Conservation (phyloP, 1,140 invertebrate species). For the Chrysomallon squamiferum region DNA sequence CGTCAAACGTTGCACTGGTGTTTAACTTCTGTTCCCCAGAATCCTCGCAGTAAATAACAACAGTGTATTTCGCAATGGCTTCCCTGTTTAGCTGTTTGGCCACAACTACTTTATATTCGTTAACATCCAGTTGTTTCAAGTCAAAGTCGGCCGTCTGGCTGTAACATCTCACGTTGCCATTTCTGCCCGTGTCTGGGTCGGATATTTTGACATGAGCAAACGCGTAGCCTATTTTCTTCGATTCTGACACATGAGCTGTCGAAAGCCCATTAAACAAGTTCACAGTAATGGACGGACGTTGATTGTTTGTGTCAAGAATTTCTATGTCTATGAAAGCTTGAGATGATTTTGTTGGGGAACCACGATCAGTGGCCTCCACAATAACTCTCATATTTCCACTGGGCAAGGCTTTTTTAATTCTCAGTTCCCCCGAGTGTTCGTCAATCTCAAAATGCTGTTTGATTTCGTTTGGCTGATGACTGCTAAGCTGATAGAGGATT, state of each 20-base stretch:
- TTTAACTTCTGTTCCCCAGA: conserved; percentile 31
- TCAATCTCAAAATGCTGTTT: conserved; percentile 17
- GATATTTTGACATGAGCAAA: conserved; percentile 35
- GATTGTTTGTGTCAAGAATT: conserved; percentile 58
- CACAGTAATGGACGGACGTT: conserved; percentile 43
- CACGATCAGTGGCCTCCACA: conserved; percentile 40
- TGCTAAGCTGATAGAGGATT: conserved; percentile 71
- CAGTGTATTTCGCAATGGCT: conserved; percentile 80
- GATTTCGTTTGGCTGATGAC: conserved; percentile 11
- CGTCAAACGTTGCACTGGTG: conserved; percentile 37
- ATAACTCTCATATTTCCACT: conserved; percentile 19
- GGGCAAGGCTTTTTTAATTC: conserved; percentile 15
- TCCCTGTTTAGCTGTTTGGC: conserved; percentile 77
- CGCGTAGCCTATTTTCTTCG: conserved; percentile 25
- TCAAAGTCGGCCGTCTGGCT: conserved; percentile 30
- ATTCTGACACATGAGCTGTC: not conserved
- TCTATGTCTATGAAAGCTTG: conserved; percentile 46
- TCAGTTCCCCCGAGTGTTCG: conserved; percentile 15
- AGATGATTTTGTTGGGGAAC: conserved; percentile 33
- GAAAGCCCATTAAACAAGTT: conserved; percentile 21
- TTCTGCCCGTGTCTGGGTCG: conserved; percentile 37
- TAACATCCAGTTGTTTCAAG: conserved; percentile 28
- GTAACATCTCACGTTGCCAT: conserved; percentile 36
- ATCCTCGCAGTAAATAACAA: conserved; percentile 34
- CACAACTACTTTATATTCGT: conserved; percentile 46